These are phyloP conservation scores for Buceros bicornis DNA, from an alignment of 2,797 vertebrate species.

Conservation along the genomic window DNA sequence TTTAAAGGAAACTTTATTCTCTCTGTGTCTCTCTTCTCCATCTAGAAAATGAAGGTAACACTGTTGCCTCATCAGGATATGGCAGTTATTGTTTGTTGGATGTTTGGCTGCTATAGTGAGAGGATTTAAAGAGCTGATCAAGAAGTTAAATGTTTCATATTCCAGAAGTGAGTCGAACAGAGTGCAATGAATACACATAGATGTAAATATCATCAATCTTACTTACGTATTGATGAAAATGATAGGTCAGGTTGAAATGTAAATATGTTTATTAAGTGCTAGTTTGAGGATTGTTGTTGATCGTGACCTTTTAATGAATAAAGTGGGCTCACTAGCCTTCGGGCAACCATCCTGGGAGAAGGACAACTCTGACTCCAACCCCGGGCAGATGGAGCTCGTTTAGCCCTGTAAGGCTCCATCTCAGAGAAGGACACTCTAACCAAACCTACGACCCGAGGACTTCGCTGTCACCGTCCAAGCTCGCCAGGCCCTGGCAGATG, in stretches of 20 bases:
- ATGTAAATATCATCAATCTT: background rate
- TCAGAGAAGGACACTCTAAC: no score
- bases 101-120: background rate
- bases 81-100: background rate
- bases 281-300: background rate
- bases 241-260: background rate
- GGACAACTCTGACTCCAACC: no score
- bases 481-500: no score
- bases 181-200: background rate
- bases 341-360: no score
- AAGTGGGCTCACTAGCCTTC: no score
- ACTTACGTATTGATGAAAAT: background rate
- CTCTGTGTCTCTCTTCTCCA: background rate
- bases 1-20: background rate
- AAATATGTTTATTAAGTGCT: background rate
- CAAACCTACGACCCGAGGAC: no score
- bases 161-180: background rate
- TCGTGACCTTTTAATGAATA: background rate
- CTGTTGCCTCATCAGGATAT: background rate
- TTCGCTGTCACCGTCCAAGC: no score
- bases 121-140: background rate
- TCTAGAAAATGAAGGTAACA: background rate
- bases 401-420: no score
- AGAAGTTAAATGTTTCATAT: background rate
- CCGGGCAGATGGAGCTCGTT: no score